Conservation (phyloP, 1,140 invertebrate genomes). For the Ctenoplectra terminalis region DNA sequence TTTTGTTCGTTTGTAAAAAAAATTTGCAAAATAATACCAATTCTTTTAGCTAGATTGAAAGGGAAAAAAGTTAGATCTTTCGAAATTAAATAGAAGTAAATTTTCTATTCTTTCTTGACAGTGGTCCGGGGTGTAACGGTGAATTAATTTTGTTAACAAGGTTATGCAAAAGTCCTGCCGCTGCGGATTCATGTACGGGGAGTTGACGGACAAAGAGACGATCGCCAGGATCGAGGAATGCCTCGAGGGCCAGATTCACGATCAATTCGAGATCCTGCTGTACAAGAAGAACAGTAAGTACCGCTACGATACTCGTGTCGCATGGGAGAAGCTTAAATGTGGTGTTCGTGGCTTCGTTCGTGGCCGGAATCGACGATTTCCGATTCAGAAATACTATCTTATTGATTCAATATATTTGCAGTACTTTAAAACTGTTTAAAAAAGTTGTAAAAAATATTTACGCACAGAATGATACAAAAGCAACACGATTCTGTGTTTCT, state of each 20-base stretch:
- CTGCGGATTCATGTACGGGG: constrained; percentile 99
- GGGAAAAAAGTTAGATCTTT: too few species aligned
- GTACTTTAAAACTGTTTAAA: too few species aligned
- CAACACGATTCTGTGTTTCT: too few species aligned
- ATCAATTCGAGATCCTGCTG: constrained; percentile 99
- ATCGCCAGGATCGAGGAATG: constrained; percentile 96
- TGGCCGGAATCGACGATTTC: constrained; percentile 49
- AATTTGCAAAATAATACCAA: too few species aligned
- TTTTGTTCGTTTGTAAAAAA: too few species aligned
- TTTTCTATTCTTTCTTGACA: too few species aligned
- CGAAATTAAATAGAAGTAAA: too few species aligned
- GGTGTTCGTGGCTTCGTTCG: constrained; percentile 56
- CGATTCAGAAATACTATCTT: not conserved
- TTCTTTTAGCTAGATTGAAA: too few species aligned
- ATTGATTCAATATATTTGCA: too few species aligned
- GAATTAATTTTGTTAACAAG: constrained; percentile 72
- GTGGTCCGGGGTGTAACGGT: too few species aligned
- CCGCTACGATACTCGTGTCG: not conserved
- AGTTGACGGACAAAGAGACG: constrained; percentile 98
- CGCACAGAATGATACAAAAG: too few species aligned
- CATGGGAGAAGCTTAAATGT: constrained; percentile 61
- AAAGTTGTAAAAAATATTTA: too few species aligned
- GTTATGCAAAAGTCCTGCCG: constrained; percentile 96
- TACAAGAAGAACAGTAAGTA: constrained; percentile 99
- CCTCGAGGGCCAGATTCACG: constrained; percentile 96